Evolutionary conservation across 2,797 vertebrate species (phyloP).

Genomic region (Urosaurus nigricauda): DNA sequence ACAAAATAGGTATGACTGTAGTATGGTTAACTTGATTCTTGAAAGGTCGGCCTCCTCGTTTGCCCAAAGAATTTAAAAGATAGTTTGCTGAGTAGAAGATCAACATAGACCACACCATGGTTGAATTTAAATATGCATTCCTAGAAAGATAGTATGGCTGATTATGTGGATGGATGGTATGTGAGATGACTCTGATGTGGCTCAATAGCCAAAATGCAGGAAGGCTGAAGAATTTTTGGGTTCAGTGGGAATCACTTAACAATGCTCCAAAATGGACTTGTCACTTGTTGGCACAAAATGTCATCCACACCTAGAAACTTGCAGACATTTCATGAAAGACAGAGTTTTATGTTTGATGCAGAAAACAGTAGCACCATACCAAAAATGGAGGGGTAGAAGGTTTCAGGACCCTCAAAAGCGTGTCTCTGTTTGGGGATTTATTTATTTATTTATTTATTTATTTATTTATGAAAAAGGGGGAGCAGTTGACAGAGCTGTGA

Average conservation of each 20-base stretch:
- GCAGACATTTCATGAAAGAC: not conserved
- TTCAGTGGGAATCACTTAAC: not conserved
- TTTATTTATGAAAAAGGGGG: not conserved
- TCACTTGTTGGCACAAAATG: not conserved
- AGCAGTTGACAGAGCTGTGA: not conserved
- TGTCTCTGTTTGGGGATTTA: not conserved
- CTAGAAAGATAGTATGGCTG: not conserved
- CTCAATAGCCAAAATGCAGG: not conserved
- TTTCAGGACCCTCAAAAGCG: not conserved
- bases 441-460: too few relatives aligned
- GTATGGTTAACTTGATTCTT: not conserved
- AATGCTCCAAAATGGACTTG: not conserved
- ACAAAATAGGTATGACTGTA: not conserved
- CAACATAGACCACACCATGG: not conserved
- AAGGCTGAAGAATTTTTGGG: not conserved
- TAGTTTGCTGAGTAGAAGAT: not conserved
- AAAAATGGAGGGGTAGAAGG: not conserved
- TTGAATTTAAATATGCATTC: not conserved
- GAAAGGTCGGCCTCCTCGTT: not conserved
- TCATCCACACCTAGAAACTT: not conserved
- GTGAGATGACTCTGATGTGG: not conserved
- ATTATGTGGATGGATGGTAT: not conserved
- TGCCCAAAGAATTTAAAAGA: not conserved
- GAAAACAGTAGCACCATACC: not conserved
- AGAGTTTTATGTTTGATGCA: not conserved